phyloP scores from a whole-genome alignment of 2,113 vertebrate species.

The Spermophilus dauricus region DNA sequence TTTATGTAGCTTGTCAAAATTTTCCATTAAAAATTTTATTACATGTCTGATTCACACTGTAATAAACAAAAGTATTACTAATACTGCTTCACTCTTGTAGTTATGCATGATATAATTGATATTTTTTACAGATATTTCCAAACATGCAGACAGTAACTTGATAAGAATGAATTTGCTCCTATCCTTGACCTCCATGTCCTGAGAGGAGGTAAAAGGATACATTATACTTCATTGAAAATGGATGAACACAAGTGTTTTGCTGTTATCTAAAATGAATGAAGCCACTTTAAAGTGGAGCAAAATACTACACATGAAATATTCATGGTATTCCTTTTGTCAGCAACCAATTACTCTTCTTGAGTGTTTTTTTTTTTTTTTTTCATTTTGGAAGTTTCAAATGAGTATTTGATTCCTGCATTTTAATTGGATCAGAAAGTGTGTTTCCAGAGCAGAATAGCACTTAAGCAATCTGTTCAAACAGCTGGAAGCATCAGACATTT shows the following conservation, averaged over 20 bases:
- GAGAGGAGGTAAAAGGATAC: not conserved
- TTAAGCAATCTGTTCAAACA: slow-evolving; percentile 77
- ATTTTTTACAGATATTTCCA: slow-evolving; percentile 38
- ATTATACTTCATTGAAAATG: not conserved
- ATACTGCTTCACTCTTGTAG: not conserved
- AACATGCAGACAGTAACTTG: not conserved
- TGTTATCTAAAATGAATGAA: slow-evolving; percentile 61
- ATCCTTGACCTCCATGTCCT: not conserved
- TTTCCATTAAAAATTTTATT: not conserved
- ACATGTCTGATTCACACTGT: not conserved
- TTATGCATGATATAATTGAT: not conserved
- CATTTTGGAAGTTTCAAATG: slow-evolving; percentile 50
- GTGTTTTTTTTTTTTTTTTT: not conserved
- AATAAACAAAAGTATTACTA: not conserved
- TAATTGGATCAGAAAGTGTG: slow-evolving; percentile 70
- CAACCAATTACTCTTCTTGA: slow-evolving; percentile 60
- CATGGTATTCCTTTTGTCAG: slow-evolving; percentile 50
- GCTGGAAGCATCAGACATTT: slow-evolving; percentile 69
- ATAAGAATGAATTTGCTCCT: not conserved
- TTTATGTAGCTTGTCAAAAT: not conserved
- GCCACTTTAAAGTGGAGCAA: slow-evolving; percentile 27
- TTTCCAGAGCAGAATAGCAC: slow-evolving; percentile 69
- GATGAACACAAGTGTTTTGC: not conserved
- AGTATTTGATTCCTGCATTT: slow-evolving; percentile 73
- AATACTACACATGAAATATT: slow-evolving; percentile 44